Conservation (phyloP, 2,797 vertebrate genomes). For the Leucoraja ocellata region DNA sequence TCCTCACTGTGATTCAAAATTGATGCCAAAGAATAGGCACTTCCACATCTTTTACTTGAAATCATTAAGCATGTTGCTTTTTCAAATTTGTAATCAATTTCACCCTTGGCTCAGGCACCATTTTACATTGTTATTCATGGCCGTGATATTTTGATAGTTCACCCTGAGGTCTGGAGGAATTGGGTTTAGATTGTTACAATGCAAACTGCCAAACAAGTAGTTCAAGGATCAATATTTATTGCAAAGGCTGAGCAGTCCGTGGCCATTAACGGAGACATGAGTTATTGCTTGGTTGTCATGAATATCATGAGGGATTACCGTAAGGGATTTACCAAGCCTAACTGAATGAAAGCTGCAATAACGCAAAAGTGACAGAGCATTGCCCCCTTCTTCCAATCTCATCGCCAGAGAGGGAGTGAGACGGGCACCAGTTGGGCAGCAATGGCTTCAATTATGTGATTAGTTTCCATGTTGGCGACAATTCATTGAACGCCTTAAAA, state of each 20-base stretch:
- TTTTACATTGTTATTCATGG: neutral
- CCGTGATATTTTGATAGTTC: neutral
- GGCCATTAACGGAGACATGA: neutral
- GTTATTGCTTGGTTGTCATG: neutral
- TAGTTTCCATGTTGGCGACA: neutral
- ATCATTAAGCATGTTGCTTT: neutral
- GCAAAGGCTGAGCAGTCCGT: neutral
- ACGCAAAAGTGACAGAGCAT: neutral
- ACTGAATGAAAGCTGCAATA: neutral
- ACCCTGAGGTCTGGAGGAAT: conserved; percentile 7
- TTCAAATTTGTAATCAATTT: neutral
- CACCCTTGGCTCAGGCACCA: neutral
- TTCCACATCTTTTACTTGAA: neutral
- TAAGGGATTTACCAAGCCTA: neutral
- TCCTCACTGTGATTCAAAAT: neutral
- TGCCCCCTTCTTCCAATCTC: neutral
- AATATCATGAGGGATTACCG: neutral
- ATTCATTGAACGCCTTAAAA: neutral
- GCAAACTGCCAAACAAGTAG: neutral
- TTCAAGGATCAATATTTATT: conserved; percentile 15
- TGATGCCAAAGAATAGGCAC: neutral
- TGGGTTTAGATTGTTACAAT: neutral
- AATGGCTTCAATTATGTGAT: neutral
- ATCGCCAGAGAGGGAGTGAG: neutral
- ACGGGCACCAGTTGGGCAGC: neutral